Conservation (phyloP, 2,888 invertebrate genomes). For the Diarsia rubi region DNA sequence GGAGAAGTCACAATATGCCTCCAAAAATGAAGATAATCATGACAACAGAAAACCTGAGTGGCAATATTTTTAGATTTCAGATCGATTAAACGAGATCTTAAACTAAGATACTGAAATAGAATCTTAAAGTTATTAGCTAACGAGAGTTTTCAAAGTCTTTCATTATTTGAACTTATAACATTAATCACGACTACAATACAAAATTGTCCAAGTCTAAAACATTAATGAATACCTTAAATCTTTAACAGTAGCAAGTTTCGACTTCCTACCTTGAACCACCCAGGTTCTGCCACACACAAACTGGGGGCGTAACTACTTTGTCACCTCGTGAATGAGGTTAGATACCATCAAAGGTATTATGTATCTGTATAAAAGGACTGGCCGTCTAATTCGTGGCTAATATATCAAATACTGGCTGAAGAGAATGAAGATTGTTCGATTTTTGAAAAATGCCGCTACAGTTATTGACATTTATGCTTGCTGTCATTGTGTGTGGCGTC, state of each 20-base stretch:
- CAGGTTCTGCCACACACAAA: slow-evolving; percentile 87
- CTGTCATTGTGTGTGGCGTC: slow-evolving; percentile 88
- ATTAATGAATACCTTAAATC: slow-evolving; percentile 34
- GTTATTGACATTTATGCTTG: slow-evolving; percentile 88
- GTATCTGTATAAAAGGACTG: slow-evolving; percentile 80
- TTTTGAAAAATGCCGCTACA: slow-evolving; percentile 81
- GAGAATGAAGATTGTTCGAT: slow-evolving; percentile 83
- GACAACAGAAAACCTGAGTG: background rate
- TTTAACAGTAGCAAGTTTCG: slow-evolving; percentile 33
- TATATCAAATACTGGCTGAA: slow-evolving; percentile 84
- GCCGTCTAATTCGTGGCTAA: slow-evolving; percentile 89
- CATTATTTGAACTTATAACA: slow-evolving; percentile 64
- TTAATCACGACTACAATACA: slow-evolving; percentile 65
- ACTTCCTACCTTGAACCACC: slow-evolving; percentile 77
- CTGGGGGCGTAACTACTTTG: slow-evolving; percentile 88
- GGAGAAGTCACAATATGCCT: background rate
- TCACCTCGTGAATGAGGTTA: slow-evolving; percentile 83
- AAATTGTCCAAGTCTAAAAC: slow-evolving; percentile 40
- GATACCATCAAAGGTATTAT: slow-evolving; percentile 80
- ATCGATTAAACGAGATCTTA: slow-evolving; percentile 16
- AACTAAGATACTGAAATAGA: slow-evolving; percentile 56
- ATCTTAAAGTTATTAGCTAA: slow-evolving; percentile 60
- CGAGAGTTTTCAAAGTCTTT: slow-evolving; percentile 66
- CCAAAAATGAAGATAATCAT: background rate
- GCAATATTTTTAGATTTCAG: slow-evolving; percentile 14